Evolutionary conservation across 1,140 invertebrate species (phyloP).

Genomic region (Aphaenogaster rudis): DNA sequence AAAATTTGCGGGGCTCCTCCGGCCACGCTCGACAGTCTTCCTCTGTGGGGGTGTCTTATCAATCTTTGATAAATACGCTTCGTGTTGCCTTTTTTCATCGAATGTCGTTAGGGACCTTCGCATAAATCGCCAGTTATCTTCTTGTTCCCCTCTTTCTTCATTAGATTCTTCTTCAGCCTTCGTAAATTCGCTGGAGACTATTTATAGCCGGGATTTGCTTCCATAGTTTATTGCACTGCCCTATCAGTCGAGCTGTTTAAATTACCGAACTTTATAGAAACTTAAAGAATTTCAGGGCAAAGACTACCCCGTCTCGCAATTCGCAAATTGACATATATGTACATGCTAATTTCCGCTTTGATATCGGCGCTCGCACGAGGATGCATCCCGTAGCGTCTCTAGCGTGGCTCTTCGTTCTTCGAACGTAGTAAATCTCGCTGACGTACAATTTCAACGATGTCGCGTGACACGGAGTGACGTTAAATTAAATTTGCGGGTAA

Average conservation of each 20-base stretch:
- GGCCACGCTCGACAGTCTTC: background rate
- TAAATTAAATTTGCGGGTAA: slow-evolving; percentile 72
- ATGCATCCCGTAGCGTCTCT: background rate
- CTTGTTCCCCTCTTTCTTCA: background rate
- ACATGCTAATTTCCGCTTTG: slow-evolving; percentile 19
- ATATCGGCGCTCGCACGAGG: background rate
- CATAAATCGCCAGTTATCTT: slow-evolving; percentile 37
- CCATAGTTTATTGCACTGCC: background rate
- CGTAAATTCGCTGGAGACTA: slow-evolving; percentile 8
- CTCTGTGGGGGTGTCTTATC: background rate
- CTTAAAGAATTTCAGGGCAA: background rate
- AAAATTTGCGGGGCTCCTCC: slow-evolving; percentile 18
- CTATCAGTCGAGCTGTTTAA: background rate
- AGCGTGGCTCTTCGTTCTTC: slow-evolving; percentile 16
- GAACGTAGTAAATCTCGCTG: slow-evolving; percentile 67
- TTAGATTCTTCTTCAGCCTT: slow-evolving; percentile 28
- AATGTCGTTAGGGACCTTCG: background rate
- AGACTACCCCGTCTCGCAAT: background rate
- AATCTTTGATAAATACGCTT: slow-evolving; percentile 31
- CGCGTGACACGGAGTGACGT: slow-evolving; percentile 70
- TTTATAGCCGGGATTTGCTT: slow-evolving; percentile 18
- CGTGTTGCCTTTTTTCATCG: background rate
- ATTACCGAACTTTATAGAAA: background rate
- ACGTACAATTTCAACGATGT: slow-evolving; percentile 73
- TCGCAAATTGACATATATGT: slow-evolving; percentile 19